A percentile compares a stretch with the other conserved stretches of the same genome.
Conservation (phyloP, 2,113 vertebrate genomes). For the Mastomys coucha region DNA sequence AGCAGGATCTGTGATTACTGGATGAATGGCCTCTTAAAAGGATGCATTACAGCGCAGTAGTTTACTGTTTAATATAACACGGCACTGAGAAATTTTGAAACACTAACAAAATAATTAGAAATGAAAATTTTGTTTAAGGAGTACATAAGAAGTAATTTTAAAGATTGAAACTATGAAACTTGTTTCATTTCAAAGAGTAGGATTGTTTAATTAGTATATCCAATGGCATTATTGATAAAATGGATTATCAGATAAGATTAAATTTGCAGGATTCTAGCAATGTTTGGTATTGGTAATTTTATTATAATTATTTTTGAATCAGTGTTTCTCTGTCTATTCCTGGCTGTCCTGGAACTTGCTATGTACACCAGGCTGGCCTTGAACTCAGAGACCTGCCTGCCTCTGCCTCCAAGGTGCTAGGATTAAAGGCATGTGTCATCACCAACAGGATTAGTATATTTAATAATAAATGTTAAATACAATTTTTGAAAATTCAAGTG, state of each 20-base stretch:
- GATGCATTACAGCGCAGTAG: neutral
- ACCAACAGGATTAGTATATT: neutral
- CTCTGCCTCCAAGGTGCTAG: neutral
- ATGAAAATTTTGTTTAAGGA: neutral
- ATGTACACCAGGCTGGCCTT: neutral
- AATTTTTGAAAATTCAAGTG: neutral
- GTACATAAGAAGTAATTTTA: neutral
- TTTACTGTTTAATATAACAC: constrained; percentile 8
- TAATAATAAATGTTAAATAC: neutral
- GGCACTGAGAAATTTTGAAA: constrained; percentile 6
- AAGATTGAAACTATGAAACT: neutral
- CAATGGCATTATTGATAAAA: constrained; percentile 8
- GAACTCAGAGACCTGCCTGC: neutral
- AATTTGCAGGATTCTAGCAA: constrained; percentile 3
- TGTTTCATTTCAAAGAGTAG: constrained; percentile 12
- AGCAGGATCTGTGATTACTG: neutral
- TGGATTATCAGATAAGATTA: neutral
- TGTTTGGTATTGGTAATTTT: neutral
- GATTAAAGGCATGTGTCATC: neutral
- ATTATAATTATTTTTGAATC: neutral
- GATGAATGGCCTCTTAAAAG: neutral
- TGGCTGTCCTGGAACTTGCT: neutral
- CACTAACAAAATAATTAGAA: neutral
- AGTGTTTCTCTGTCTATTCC: neutral
- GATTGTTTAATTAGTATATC: neutral